A percentile compares a stretch with the other conserved stretches of the same genome.
phyloP scores from a whole-genome alignment of 2,888 invertebrate genomes.

The Athripsodes cinereus region DNA sequence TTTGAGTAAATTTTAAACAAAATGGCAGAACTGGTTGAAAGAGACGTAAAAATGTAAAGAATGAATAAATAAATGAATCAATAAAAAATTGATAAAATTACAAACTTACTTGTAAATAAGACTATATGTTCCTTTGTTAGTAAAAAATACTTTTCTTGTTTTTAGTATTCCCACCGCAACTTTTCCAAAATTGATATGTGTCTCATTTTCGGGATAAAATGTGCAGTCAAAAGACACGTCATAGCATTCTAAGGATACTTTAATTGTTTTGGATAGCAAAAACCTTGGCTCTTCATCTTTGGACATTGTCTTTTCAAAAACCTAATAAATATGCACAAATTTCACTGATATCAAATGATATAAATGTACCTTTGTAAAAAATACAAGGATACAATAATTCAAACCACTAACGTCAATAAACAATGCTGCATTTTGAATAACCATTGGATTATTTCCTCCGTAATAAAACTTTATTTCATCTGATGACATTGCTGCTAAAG shows the following conservation, averaged over 20 bases:
- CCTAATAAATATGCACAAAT: neutral
- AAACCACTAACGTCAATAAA: conserved; percentile 11
- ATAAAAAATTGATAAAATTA: no score
- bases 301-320: neutral
- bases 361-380: neutral
- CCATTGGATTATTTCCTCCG: neutral
- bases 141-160: neutral
- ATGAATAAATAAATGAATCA: no score
- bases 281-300: neutral
- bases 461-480: conserved; percentile 3
- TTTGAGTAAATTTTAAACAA: neutral
- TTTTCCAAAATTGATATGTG: conserved; percentile 14
- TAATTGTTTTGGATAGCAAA: neutral
- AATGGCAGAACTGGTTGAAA: neutral
- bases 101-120: conserved; percentile 12
- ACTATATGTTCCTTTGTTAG: conserved; percentile 8
- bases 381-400: neutral
- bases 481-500: neutral
- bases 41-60: neutral
- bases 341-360: no score
- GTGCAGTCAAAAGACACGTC: conserved; percentile 12
- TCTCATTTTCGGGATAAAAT: conserved; percentile 8
- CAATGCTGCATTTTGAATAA: neutral
- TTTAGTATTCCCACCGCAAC: neutral
- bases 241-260: conserved; percentile 10